phyloP scores from a whole-genome alignment of 92 coral and sea anemone genomes.

The Epizoanthus scotinus region DNA sequence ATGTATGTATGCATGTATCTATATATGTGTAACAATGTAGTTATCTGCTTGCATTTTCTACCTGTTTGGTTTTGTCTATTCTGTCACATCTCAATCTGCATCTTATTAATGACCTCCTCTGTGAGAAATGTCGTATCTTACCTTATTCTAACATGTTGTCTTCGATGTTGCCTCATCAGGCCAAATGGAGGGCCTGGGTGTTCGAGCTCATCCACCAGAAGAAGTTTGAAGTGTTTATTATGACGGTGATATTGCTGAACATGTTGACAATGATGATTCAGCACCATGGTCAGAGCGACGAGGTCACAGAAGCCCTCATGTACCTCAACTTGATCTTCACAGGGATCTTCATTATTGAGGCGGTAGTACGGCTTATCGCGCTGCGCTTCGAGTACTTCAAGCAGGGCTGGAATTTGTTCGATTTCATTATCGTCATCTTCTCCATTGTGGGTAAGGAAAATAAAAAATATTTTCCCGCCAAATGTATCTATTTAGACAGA shows the following conservation, averaged over 20 bases:
- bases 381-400: conserved; percentile 89
- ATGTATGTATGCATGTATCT: no score
- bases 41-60: no score
- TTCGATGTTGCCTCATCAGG: conserved; percentile 47
- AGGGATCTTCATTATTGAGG: conserved; percentile 87
- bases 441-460: conserved; percentile 81
- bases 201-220: conserved; percentile 88
- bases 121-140: no score
- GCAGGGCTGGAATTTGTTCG: conserved; percentile 97
- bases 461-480: background rate
- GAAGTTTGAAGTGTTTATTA: conserved; percentile 94
- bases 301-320: conserved; percentile 67
- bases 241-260: conserved; percentile 88
- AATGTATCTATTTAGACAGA: background rate
- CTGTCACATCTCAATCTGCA: no score
- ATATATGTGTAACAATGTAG: no score
- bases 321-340: conserved; percentile 89
- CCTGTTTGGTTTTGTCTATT: no score
- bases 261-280: conserved; percentile 97
- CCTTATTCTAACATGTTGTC: background rate
- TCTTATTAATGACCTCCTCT: no score
- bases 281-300: conserved; percentile 79
- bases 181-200: conserved; percentile 87
- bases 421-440: conserved; percentile 90
- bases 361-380: conserved; percentile 83